These are phyloP conservation scores for Oppia nitens DNA, from an alignment of 1,140 invertebrate genomes.

Conservation along the genomic window DNA sequence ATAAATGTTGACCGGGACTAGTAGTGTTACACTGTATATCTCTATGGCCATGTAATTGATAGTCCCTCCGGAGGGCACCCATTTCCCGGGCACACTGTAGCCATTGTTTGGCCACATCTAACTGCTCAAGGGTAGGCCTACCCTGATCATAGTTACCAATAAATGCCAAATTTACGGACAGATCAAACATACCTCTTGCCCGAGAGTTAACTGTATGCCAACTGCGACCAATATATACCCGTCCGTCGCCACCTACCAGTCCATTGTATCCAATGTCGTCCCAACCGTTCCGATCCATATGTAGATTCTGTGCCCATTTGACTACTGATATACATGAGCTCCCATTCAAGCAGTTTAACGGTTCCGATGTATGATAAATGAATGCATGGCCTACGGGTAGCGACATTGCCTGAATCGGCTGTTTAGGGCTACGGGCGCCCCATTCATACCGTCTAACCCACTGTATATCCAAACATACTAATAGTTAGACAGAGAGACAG, in stretches of 20 bases:
- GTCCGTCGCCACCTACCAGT: constrained; percentile 28
- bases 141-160: constrained; percentile 21
- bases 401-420: not conserved
- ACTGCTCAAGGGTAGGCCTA: constrained; percentile 4
- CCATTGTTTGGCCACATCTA: constrained; percentile 7
- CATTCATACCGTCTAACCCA: no score
- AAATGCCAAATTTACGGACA: constrained; percentile 23
- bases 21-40: constrained; percentile 17
- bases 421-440: no score
- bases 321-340: constrained; percentile 19
- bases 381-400: constrained; percentile 50
- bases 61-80: not conserved
- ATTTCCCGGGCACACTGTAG: constrained; percentile 9
- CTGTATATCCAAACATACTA: no score
- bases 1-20: constrained; percentile 17
- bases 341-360: constrained; percentile 18
- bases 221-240: constrained; percentile 30
- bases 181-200: constrained; percentile 23
- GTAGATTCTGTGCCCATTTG: constrained; percentile 25
- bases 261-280: constrained; percentile 24
- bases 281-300: constrained; percentile 19
- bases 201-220: constrained; percentile 26
- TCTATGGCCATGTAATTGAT: constrained; percentile 17
- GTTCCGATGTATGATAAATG: constrained; percentile 26
- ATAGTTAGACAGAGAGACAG: no score